Evolutionary conservation across 2,797 vertebrate species (phyloP).

Genomic region (Synaphobranchus kaupii): DNA sequence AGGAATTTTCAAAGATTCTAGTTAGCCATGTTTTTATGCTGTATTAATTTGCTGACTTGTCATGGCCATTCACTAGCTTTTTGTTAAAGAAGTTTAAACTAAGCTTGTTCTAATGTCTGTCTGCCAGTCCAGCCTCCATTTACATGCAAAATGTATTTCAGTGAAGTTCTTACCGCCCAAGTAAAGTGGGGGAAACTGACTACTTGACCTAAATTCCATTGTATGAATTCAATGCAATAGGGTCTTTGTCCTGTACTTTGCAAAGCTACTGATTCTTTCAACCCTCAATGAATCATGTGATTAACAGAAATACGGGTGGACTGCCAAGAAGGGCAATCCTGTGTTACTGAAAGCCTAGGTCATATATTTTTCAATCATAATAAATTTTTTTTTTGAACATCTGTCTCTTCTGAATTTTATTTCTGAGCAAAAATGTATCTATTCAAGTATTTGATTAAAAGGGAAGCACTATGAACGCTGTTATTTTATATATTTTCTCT

Average conservation of each 20-base stretch:
- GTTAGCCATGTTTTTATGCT: not conserved
- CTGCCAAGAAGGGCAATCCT: slow-evolving; percentile 42
- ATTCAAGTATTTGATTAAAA: not conserved
- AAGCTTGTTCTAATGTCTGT: not conserved
- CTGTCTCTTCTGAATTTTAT: slow-evolving; percentile 38
- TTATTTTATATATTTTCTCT: not conserved
- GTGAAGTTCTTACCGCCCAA: not conserved
- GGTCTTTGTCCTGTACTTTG: slow-evolving; percentile 30
- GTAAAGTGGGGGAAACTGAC: not conserved
- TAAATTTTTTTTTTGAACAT: slow-evolving; percentile 50
- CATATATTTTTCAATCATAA: slow-evolving; percentile 51
- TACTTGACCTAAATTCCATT: slow-evolving; percentile 28
- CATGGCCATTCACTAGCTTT: not conserved
- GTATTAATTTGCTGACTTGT: not conserved
- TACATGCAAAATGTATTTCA: not conserved
- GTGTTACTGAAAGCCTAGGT: slow-evolving; percentile 51
- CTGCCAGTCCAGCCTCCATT: not conserved
- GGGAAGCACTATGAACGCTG: not conserved
- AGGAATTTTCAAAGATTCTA: not conserved
- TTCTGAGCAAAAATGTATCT: slow-evolving; percentile 13
- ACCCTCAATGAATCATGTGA: slow-evolving; percentile 32
- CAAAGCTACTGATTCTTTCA: slow-evolving; percentile 42
- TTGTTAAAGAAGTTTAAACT: slow-evolving; percentile 1
- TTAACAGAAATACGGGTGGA: slow-evolving; percentile 36
- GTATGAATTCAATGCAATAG: not conserved